Evolutionary conservation across 2,888 invertebrate species (phyloP).

Genomic region (Toxonevra muliebris): DNA sequence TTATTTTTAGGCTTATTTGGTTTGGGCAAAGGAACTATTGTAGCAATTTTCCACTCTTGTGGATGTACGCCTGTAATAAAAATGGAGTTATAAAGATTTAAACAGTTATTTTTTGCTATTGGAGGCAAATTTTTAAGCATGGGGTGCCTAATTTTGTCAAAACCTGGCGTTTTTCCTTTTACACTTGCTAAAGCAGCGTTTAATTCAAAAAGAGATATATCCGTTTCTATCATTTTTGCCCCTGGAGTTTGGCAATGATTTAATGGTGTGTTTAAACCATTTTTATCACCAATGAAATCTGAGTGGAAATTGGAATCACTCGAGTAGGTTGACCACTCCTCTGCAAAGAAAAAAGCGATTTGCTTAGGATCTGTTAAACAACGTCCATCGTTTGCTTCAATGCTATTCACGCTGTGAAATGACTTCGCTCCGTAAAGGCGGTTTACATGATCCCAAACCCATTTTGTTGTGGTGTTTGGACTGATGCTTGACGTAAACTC

Average conservation of each 20-base stretch:
- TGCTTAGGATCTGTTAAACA: neutral
- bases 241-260: neutral
- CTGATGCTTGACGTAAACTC: too few relatives aligned
- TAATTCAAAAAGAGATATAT: neutral
- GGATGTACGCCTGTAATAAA: constrained; percentile 10
- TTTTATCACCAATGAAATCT: constrained; percentile 9
- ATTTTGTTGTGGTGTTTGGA: too few relatives aligned
- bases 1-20: neutral
- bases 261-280: neutral
- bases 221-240: constrained; percentile 5
- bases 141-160: constrained; percentile 4
- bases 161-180: constrained; percentile 10
- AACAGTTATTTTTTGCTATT: neutral
- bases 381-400: too few relatives aligned
- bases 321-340: constrained; percentile 5
- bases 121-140: constrained; percentile 5
- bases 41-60: constrained; percentile 9
- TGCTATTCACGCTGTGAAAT: too few relatives aligned
- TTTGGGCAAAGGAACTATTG: constrained; percentile 1
- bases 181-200: neutral
- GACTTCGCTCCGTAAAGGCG: too few relatives aligned
- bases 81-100: constrained; percentile 14
- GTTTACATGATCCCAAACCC: too few relatives aligned
- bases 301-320: too few relatives aligned
- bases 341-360: constrained; percentile 10